Conservation (phyloP, 2,797 vertebrate genomes). For the Esox lucius region DNA sequence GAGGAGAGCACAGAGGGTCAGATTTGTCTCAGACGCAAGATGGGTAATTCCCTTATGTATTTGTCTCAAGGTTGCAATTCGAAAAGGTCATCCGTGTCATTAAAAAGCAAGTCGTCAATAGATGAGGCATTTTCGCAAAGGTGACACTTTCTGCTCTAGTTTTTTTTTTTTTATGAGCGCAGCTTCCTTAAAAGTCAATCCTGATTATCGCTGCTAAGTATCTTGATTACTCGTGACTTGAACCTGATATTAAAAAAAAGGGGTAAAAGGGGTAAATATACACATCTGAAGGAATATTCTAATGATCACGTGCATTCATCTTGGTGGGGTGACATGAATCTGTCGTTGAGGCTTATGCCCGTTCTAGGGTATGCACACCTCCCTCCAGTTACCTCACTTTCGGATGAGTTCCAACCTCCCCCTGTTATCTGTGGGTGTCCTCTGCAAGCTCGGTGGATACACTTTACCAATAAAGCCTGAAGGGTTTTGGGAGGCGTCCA, state of each 20-base stretch:
- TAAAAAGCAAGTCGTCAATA: constrained; percentile 64
- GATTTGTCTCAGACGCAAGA: neutral
- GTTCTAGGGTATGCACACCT: neutral
- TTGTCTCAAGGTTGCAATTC: constrained; percentile 60
- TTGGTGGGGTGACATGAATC: too few species aligned
- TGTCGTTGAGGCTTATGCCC: too few species aligned
- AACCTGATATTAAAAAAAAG: constrained; percentile 49
- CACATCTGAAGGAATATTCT: too few species aligned
- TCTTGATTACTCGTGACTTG: constrained; percentile 60
- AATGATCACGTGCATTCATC: too few species aligned
- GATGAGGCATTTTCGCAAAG: constrained; percentile 68
- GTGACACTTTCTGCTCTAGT: constrained; percentile 53
- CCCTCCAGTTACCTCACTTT: constrained; percentile 28
- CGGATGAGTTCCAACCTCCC: constrained; percentile 65
- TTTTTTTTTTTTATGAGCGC: constrained; percentile 64
- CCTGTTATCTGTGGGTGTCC: constrained; percentile 71
- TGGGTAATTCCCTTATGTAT: constrained; percentile 21
- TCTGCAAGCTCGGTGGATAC: constrained; percentile 67
- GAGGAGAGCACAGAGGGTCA: neutral
- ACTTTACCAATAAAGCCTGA: constrained; percentile 67
- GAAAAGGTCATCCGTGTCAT: constrained; percentile 65
- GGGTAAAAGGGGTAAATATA: constrained; percentile 27
- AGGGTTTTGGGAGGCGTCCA: constrained; percentile 73
- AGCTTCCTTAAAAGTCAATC: constrained; percentile 66
- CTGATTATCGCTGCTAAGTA: constrained; percentile 54